A percentile compares a stretch with the other conserved stretches of the same genome.
These are phyloP conservation scores for Venusia cambrica DNA, from an alignment of 2,888 invertebrate genomes.

Conservation along the genomic window DNA sequence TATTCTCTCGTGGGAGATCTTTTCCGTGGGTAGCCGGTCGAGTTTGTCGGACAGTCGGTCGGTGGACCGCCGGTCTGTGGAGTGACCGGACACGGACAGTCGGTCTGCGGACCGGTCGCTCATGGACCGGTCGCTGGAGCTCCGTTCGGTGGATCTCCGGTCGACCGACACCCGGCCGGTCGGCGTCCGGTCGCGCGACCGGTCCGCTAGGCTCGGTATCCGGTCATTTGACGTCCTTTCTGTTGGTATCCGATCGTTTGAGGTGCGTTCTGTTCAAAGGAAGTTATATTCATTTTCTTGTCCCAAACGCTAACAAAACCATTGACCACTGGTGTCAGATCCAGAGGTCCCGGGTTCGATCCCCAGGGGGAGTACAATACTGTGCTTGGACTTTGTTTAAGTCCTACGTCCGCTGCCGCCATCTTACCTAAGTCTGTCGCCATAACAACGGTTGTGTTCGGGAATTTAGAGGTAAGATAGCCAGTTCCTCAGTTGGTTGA, in stretches of 20 bases:
- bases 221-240: conserved; percentile 28
- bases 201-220: conserved; percentile 12
- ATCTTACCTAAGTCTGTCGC: too few species aligned
- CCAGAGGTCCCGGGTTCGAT: too few species aligned
- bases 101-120: conserved; percentile 32
- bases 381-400: too few species aligned
- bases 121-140: conserved; percentile 33
- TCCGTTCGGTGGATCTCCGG: conserved; percentile 32
- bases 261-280: conserved; percentile 33
- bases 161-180: conserved; percentile 33
- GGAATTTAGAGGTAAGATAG: too few species aligned
- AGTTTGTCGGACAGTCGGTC: conserved; percentile 30
- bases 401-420: too few species aligned
- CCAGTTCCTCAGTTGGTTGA: too few species aligned
- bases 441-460: too few species aligned
- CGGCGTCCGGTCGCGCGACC: conserved; percentile 30
- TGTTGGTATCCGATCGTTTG: conserved; percentile 37
- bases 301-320: too few species aligned
- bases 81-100: conserved; percentile 32
- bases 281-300: too few species aligned
- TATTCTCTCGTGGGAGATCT: conserved; percentile 42
- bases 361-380: too few species aligned
- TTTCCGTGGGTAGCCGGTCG: conserved; percentile 39
- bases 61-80: conserved; percentile 37
- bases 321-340: too few species aligned